Conservation (phyloP, 53 echinoderm and acorn worm genomes). For the Antedon mediterranea region DNA sequence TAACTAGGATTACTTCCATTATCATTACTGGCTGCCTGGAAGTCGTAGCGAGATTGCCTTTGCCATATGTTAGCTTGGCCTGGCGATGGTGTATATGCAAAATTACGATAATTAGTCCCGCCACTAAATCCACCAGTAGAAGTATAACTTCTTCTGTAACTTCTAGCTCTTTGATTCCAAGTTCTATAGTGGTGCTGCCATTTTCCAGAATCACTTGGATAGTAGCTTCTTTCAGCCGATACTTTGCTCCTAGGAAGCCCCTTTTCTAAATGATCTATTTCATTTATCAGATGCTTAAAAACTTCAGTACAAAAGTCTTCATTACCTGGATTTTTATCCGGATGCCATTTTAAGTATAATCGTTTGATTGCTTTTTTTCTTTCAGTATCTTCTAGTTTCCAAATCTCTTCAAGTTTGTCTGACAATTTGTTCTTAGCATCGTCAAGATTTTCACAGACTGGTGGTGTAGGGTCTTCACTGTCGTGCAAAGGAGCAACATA, state of each 20-base stretch:
- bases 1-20: not conserved
- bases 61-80: slow-evolving; percentile 15
- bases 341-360: too few species aligned
- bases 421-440: slow-evolving; percentile 9
- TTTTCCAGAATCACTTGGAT: not conserved
- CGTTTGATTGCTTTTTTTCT: slow-evolving; percentile 24
- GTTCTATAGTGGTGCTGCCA: slow-evolving; percentile 7
- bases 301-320: slow-evolving; percentile 21
- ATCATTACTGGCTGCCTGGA: slow-evolving; percentile 6
- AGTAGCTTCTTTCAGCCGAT: not conserved
- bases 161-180: not conserved
- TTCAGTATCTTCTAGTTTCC: slow-evolving; percentile 20
- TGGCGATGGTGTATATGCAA: slow-evolving; percentile 21
- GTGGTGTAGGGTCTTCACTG: not conserved
- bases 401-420: slow-evolving; percentile 14
- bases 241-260: not conserved
- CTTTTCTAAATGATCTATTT: slow-evolving; percentile 8
- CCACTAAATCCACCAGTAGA: not conserved
- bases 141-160: not conserved
- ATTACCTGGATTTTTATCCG: slow-evolving; percentile 33
- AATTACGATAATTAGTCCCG: slow-evolving; percentile 4
- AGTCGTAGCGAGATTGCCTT: slow-evolving; percentile 21
- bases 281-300: slow-evolving; percentile 30
- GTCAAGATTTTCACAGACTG: slow-evolving; percentile 1
- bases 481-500: not conserved